Evolutionary conservation across 2,888 invertebrate genomes (phyloP).

Genomic region (Plutella xylostella): DNA sequence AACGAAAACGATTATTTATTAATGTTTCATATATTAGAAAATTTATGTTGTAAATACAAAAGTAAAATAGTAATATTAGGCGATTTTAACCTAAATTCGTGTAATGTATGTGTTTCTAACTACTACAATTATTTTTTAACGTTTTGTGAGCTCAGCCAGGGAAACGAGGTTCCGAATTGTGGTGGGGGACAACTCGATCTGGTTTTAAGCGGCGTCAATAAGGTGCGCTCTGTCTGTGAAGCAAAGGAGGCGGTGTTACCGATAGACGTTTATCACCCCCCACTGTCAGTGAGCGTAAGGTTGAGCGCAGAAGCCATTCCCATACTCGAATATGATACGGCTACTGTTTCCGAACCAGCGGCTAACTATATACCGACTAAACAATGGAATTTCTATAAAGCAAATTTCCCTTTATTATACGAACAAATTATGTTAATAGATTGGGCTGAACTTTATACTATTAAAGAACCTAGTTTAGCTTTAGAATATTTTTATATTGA

Average conservation of each 20-base stretch:
- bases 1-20: constrained; percentile 7
- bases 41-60: not conserved
- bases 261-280: too few relatives aligned
- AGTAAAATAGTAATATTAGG: constrained; percentile 1
- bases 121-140: not conserved
- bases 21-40: not conserved
- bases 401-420: not conserved
- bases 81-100: not conserved
- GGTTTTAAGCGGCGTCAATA: not conserved
- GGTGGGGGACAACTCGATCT: not conserved
- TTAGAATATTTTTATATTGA: too few relatives aligned
- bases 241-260: not conserved
- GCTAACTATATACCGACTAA: not conserved
- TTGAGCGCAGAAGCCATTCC: not conserved
- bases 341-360: not conserved
- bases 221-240: not conserved
- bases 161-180: not conserved
- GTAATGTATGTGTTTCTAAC: not conserved
- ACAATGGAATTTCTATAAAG: not conserved
- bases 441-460: too few relatives aligned
- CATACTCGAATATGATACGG: not conserved
- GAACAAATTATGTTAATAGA: too few relatives aligned
- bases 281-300: not conserved
- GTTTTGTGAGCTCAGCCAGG: not conserved
- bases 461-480: too few relatives aligned